Percentiles rank a stretch among this genome's conserved stretches.
phyloP scores from a whole-genome alignment of 2,113 vertebrate species.

The Corythoichthys intestinalis region DNA sequence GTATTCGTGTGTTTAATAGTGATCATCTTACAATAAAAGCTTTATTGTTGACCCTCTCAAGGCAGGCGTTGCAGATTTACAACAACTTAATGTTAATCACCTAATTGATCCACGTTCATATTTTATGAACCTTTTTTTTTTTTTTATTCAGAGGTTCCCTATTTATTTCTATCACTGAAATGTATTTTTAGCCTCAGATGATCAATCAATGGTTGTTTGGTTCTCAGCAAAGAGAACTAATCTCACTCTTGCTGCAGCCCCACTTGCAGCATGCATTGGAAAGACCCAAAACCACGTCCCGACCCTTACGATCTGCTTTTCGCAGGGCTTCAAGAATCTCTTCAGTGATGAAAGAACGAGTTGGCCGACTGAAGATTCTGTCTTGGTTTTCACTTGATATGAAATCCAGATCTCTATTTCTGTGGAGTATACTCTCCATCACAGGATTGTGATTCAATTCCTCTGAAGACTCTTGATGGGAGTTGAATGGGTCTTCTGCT shows the following conservation, averaged over 20 bases:
- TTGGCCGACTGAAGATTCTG: constrained; percentile 50
- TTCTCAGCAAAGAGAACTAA: constrained; percentile 81
- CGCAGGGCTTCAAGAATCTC: constrained; percentile 73
- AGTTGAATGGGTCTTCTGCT: constrained; percentile 57
- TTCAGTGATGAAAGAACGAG: constrained; percentile 62
- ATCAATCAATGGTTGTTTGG: neutral
- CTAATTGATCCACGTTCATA: too few relatives aligned
- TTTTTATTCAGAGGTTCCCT: too few relatives aligned
- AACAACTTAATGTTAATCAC: too few relatives aligned
- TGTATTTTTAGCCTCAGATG: too few relatives aligned
- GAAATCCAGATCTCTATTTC: constrained; percentile 47
- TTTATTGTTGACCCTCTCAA: too few relatives aligned
- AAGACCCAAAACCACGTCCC: constrained; percentile 76
- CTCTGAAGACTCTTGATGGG: constrained; percentile 52
- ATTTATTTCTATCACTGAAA: too few relatives aligned
- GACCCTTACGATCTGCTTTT: constrained; percentile 66
- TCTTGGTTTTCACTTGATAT: constrained; percentile 32
- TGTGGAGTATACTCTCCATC: constrained; percentile 51
- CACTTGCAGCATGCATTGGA: constrained; percentile 81
- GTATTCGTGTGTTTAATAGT: neutral
- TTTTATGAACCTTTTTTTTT: too few relatives aligned
- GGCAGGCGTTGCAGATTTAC: too few relatives aligned
- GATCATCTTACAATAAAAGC: neutral
- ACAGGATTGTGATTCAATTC: constrained; percentile 35
- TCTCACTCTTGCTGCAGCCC: constrained; percentile 83